Percentiles rank a stretch among this genome's conserved stretches.
Evolutionary conservation across 2,888 invertebrate genomes (phyloP).

Genomic region (Serrognathus titanus): DNA sequence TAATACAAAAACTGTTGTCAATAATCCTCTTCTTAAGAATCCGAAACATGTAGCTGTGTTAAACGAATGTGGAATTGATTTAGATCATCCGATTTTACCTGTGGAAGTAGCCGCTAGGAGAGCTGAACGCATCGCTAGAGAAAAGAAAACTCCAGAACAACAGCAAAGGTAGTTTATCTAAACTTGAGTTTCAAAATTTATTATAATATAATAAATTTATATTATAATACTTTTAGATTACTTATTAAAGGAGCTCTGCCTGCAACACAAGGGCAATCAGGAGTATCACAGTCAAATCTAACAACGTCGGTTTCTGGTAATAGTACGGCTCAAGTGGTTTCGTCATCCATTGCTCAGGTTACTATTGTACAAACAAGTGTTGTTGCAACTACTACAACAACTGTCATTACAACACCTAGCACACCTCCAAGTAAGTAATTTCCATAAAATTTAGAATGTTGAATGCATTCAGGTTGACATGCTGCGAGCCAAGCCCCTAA

Average conservation of each 20-base stretch:
- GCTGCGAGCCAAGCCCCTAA: too few relatives aligned
- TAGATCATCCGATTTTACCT: conserved; percentile 81
- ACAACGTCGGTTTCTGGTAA: conserved; percentile 24
- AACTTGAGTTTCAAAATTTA: not conserved
- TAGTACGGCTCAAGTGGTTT: conserved; percentile 23
- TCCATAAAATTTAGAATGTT: too few relatives aligned
- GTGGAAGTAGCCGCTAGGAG: conserved; percentile 75
- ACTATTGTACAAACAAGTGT: conserved; percentile 44
- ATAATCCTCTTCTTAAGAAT: conserved; percentile 71
- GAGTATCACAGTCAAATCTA: conserved; percentile 26
- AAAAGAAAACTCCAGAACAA: conserved; percentile 58
- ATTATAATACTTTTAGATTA: conserved; percentile 7
- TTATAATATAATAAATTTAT: not conserved
- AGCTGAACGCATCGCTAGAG: conserved; percentile 82
- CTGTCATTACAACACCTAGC: conserved; percentile 42
- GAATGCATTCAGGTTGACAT: too few relatives aligned
- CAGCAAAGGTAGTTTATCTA: conserved; percentile 17
- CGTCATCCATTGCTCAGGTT: conserved; percentile 42
- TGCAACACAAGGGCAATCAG: conserved; percentile 4
- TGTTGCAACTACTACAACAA: conserved; percentile 44
- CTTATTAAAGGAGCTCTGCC: conserved; percentile 11
- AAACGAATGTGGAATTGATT: conserved; percentile 77
- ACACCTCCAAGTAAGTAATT: conserved; percentile 38
- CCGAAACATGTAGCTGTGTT: conserved; percentile 81
- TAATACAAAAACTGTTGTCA: conserved; percentile 71